Evolutionary conservation across 2,888 invertebrate genomes (phyloP), one percentile per base, ranked within the genome.

Genomic region (Trimorus sp.): DNA sequence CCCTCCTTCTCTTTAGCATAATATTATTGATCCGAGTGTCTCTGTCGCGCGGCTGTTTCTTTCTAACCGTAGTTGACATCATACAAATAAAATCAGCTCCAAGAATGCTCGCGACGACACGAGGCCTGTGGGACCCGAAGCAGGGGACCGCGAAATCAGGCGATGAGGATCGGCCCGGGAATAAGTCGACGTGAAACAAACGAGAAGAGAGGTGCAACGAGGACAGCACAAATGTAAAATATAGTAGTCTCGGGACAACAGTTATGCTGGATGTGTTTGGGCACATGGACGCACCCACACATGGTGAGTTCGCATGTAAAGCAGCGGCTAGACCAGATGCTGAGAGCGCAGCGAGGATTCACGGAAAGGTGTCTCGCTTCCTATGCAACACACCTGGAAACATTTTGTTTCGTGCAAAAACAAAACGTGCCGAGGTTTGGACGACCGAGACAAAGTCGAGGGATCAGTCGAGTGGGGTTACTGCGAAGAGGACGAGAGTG

Each of bases 31-130:
- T 58, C 54, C 73, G 58, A 54, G 74, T 62, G 62, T 54, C 75
- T 77, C 66, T 42, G 38, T 58, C 70, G 78, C 63, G 70, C 40
- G 8, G 69, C 68, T 65, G 65, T 60, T 70, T 78, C 75, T 48
- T 45, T 54, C 70, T 75, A 70, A 82, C 73, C 76, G 54, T 45
- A 71, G 83, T 77, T 78, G 78, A 91, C 90, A 88, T 89, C 89
- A 88, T 89, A 90, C 90, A 90, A 90, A 91, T 91, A 90, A 91
- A 91, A 90, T 91, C 90, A 88, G 88, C 89, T 89, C 87, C 86
- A 88, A 89, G 90, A 91, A 91, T 91, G 89, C 89, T 86, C 88
- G 89, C 89, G 88, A 90, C 89, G 89, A 90, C 89, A 90, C 89
- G 89, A 88, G 87, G 86, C 87, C 87, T 89, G 88, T 88, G 89